These are phyloP conservation scores for Synaphobranchus kaupii DNA, from an alignment of 2,797 vertebrate genomes.

Conservation along the genomic window DNA sequence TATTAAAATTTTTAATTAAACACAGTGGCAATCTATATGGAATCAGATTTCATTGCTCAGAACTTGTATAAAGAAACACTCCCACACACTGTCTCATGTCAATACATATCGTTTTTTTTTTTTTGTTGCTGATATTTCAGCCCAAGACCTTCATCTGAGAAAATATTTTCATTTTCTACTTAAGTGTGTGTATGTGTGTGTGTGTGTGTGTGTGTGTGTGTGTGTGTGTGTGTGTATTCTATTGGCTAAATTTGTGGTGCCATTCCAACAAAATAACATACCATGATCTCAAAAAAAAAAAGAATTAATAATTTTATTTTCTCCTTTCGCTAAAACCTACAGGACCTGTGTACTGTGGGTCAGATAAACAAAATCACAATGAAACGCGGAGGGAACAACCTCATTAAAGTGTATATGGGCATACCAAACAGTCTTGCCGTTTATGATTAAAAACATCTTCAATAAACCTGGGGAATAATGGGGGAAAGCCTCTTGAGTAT, in stretches of 20 bases:
- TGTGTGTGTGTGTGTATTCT: too few relatives aligned
- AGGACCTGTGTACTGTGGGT: neutral
- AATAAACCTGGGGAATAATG: neutral
- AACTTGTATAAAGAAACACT: neutral
- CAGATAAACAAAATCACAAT: neutral
- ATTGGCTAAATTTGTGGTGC: neutral
- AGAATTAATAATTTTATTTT: neutral
- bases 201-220: too few relatives aligned
- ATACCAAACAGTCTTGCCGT: neutral
- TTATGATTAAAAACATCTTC: conserved; percentile 15
- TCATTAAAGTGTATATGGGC: neutral
- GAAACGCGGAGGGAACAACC: neutral
- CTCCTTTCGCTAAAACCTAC: neutral
- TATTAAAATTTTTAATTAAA: neutral
- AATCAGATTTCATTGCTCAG: neutral
- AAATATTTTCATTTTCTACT: too few relatives aligned
- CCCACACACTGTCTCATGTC: too few relatives aligned
- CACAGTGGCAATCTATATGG: neutral
- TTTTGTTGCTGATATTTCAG: too few relatives aligned
- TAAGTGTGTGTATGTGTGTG: too few relatives aligned
- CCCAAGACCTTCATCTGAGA: too few relatives aligned
- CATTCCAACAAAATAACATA: neutral
- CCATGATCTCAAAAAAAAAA: neutral
- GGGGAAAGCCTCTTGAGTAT: neutral
- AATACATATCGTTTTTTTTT: too few relatives aligned